Evolutionary conservation across 1,140 invertebrate genomes (phyloP).

Genomic region (Meloidogyne floridensis): DNA sequence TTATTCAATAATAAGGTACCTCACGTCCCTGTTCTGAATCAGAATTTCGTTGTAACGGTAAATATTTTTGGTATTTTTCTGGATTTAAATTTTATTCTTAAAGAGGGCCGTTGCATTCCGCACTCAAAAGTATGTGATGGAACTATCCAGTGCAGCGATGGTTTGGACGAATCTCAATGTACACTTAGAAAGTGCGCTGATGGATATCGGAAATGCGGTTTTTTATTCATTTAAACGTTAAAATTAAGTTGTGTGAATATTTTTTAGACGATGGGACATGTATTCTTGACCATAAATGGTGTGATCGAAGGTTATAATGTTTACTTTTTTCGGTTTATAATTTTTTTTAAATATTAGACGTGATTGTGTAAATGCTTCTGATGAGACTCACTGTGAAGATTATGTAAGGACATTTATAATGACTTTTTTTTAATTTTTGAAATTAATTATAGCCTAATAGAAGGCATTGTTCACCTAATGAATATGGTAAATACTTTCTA

Average conservation of each 20-base stretch:
- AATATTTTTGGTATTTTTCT: background rate
- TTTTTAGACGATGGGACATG: slow-evolving; percentile 58
- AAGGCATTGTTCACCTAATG: slow-evolving; percentile 54
- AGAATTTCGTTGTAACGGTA: slow-evolving; percentile 86
- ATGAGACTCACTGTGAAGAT: slow-evolving; percentile 59
- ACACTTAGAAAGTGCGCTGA: slow-evolving; percentile 48
- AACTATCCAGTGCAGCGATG: slow-evolving; percentile 64
- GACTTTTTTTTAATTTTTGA: background rate
- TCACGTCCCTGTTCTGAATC: slow-evolving; percentile 67
- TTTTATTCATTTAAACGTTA: background rate
- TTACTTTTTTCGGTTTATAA: background rate
- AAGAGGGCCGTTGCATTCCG: slow-evolving; percentile 83
- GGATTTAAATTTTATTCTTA: background rate
- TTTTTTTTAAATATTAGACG: slow-evolving; percentile 32
- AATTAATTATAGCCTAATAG: slow-evolving; percentile 44
- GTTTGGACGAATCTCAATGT: slow-evolving; percentile 62
- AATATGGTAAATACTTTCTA: slow-evolving; percentile 43
- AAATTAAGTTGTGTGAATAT: too few species aligned
- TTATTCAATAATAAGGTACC: slow-evolving; percentile 52
- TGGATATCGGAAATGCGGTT: background rate
- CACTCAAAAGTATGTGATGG: slow-evolving; percentile 69
- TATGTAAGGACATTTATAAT: background rate
- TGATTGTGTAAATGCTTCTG: slow-evolving; percentile 57
- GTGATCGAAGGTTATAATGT: slow-evolving; percentile 38
- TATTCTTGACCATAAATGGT: slow-evolving; percentile 60